Percentiles rank a stretch among this genome's conserved stretches.
Conservation (phyloP, 2,888 invertebrate species). For the Endomychus coccineus region DNA sequence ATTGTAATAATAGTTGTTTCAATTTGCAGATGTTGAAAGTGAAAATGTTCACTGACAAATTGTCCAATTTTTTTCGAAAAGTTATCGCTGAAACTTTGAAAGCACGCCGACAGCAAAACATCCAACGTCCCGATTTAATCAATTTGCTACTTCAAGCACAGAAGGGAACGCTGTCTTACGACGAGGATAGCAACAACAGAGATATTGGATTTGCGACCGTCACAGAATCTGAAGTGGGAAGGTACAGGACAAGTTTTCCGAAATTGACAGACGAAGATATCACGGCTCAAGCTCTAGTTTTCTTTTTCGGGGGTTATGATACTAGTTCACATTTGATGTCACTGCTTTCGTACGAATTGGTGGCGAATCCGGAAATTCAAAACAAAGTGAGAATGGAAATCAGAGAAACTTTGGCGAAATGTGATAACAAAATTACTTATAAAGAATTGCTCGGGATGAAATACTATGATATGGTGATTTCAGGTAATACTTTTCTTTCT, state of each 20-base stretch:
- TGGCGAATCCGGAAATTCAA: constrained; percentile 53
- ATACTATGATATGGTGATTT: constrained; percentile 56
- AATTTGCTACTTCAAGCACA: constrained; percentile 50
- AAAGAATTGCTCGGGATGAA: constrained; percentile 49
- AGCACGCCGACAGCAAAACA: constrained; percentile 24
- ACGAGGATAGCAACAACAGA: constrained; percentile 15
- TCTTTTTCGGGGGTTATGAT: constrained; percentile 48
- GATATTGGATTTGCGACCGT: constrained; percentile 31
- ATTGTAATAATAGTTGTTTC: too few species aligned
- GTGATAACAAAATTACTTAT: constrained; percentile 45
- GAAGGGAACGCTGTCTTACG: constrained; percentile 35
- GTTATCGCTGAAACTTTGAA: constrained; percentile 24
- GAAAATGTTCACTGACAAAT: constrained; percentile 33
- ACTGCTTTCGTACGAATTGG: constrained; percentile 51
- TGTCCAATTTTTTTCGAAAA: constrained; percentile 21
- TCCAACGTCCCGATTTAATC: constrained; percentile 43
- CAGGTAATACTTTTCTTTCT: constrained; percentile 41
- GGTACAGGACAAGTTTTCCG: neutral
- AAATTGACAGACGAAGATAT: constrained; percentile 45
- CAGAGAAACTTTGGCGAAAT: constrained; percentile 22
- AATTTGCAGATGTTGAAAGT: too few species aligned
- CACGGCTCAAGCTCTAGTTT: constrained; percentile 48
- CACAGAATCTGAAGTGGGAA: constrained; percentile 20
- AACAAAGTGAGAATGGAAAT: constrained; percentile 47
- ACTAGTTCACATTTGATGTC: constrained; percentile 43